Base-by-base conservation (phyloP, 2,797 vertebrate genomes). In the Furcifer pardalis region DNA sequence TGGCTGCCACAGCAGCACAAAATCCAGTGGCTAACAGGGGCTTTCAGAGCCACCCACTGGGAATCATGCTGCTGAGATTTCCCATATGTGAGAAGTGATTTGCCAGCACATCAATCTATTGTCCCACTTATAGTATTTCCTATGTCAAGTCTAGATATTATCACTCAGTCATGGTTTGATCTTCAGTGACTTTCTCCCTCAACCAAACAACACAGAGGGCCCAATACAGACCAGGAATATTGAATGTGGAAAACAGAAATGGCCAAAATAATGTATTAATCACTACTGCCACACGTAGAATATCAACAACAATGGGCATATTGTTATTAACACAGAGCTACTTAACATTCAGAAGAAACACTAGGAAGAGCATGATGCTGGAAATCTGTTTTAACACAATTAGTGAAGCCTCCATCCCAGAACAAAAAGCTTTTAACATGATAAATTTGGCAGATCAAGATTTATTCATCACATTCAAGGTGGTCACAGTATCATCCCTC, bases 381-480 rank as follows among this genome's bases (percentile, higher is more conserved):
- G 62, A 81, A 75, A 80, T 68, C 60, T 44, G 62, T 56, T 74
- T 68, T 66, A 68, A 59, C 46, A 60, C 30, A 68, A 59, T 80
- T 46, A 81, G 71, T 80, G 30, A 68, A 59, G 63, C 4, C 72
- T 76, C 72, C 46, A 81, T 35, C 37, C 30, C 21, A 66, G 73
- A 81, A 81, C 78, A 81, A 75, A 85, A 79, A 68, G 62, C 49
- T 85, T 85, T 66, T 75, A 80, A 59, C 49, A 60, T 76, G 79
- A 81, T 81, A 68, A 68, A 81, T 60, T 81, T 85, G 78, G 66
- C 25, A 71, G 59, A 9, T n/a, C 60, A 25, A 59, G 49, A 81
- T 68, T 66, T 35, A 68, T 80, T 75, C 37, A 35, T 81, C 81
- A 80, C 60, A 59, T 75, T 75, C 62, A 75, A 75, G 30, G 21